Base-by-base conservation (phyloP, 2,888 invertebrate genomes). In the Epinotia brunnichana region DNA sequence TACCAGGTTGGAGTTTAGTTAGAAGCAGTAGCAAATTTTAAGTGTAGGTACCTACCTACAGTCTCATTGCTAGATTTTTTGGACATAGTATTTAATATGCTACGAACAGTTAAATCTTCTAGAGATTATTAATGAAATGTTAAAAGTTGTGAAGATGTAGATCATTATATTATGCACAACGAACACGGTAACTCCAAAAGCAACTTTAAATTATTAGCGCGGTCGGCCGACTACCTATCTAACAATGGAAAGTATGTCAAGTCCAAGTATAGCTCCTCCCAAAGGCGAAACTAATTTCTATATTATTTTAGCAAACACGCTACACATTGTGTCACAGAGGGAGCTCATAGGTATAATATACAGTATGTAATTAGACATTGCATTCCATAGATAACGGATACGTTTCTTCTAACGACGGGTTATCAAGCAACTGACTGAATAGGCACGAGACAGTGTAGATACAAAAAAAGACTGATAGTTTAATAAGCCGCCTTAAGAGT, bases 341-440 rank as follows among this genome's bases (percentile, higher is more conserved):
- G 53, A 61, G 59, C 39, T 35, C 35, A 35, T 61, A 51, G 53
- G 21, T 60, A 69, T 60, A 54, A 35, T 24, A 19, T 61, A 66
- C 66, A 64, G 64, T 48, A 68, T 51, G 48, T 72, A 72, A 68
- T 72, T 68, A 68, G 35, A 80, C 80, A 81, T 81, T 80, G 82
- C 90, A 88, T 90, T 90, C 89, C 82, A 85, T 74, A 90, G 90
- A 90, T 90, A 90, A 90, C 85, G 74, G 78, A 81, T 77, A 77
- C 78, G 54, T 67, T 24, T 79, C 79, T 83, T 83, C 82, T 82
- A 82, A 84, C 81, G 81, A 81, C 80, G 81, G 83, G 83, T 83
- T 84, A 86, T 85, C 86, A 83, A 79, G 80, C 86, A 86, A n/a
- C 57, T 29, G 24, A n/a, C 57, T 29, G 24, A 29, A 39, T 87